Evolutionary conservation across 2,797 vertebrate species (phyloP).

Genomic region (Chaetodon trifasciatus): DNA sequence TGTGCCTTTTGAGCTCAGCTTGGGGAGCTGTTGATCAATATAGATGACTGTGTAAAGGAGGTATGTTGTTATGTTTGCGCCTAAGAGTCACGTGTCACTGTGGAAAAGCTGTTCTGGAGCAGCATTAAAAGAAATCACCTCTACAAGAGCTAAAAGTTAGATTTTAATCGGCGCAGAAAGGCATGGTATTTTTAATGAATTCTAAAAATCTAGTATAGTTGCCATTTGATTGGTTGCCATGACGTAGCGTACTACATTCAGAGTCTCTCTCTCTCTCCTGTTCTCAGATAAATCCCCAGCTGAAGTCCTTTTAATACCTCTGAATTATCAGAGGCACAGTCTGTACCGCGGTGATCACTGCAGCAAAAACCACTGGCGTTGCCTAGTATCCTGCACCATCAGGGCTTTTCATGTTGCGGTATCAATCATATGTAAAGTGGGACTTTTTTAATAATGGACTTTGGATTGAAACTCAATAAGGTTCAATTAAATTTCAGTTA

Average conservation of each 20-base stretch:
- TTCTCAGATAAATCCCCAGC: neutral
- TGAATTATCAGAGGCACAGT: neutral
- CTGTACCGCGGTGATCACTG: neutral
- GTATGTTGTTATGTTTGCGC: neutral
- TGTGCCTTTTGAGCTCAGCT: slow-evolving; percentile 23
- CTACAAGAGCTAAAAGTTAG: neutral
- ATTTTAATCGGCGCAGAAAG: neutral
- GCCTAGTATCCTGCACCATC: neutral
- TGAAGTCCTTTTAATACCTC: neutral
- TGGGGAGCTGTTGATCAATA: slow-evolving; percentile 10
- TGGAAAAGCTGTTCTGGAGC: neutral
- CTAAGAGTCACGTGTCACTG: neutral
- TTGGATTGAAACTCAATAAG: slow-evolving; percentile 10
- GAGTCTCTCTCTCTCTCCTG: neutral
- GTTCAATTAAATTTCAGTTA: slow-evolving; percentile 10
- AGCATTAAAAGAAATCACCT: neutral
- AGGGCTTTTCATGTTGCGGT: neutral
- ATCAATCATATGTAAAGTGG: slow-evolving; percentile 9
- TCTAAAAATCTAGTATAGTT: neutral
- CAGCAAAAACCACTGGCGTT: neutral
- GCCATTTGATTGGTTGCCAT: neutral
- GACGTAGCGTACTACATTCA: neutral
- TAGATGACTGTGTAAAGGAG: slow-evolving; percentile 22
- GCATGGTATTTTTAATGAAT: neutral
- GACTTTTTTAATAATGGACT: slow-evolving; percentile 22